phyloP scores from a whole-genome alignment of 2,888 invertebrate genomes.

The Tinea semifulvella region DNA sequence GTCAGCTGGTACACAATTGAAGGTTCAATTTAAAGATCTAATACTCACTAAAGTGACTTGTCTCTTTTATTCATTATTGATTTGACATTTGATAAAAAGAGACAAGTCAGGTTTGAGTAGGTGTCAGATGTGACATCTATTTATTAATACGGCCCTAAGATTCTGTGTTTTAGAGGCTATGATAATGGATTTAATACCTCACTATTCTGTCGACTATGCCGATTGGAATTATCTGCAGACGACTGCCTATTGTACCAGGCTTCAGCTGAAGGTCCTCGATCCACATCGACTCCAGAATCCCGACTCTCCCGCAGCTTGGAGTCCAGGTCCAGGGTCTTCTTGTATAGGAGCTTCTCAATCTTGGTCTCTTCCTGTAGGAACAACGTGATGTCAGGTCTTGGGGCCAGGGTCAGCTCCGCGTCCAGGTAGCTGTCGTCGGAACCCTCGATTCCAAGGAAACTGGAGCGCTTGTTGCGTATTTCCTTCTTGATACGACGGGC shows the following conservation, averaged over 20 bases:
- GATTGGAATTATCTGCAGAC: conserved; percentile 63
- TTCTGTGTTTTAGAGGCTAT: no score
- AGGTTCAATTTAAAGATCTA: no score
- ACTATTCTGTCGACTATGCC: conserved; percentile 83
- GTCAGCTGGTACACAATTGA: no score
- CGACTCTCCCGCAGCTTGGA: conserved; percentile 72
- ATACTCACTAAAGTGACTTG: no score
- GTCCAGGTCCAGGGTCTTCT: conserved; percentile 75
- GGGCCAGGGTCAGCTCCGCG: conserved; percentile 72
- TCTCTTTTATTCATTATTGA: neutral
- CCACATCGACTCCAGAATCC: conserved; percentile 82
- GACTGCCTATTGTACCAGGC: conserved; percentile 66
- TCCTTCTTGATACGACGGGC: conserved; percentile 88
- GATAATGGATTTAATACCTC: no score
- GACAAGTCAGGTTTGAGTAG: no score
- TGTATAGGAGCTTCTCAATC: conserved; percentile 79
- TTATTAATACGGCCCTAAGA: no score
- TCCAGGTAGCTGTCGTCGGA: conserved; percentile 74
- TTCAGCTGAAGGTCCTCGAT: conserved; percentile 65
- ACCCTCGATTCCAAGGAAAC: conserved; percentile 86
- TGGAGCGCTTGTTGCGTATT: conserved; percentile 82
- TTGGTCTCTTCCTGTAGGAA: conserved; percentile 83
- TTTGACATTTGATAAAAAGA: neutral
- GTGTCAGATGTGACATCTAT: no score
- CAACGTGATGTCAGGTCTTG: conserved; percentile 82